phyloP scores from a whole-genome alignment of 2,113 vertebrate genomes.

The Tyto alba region DNA sequence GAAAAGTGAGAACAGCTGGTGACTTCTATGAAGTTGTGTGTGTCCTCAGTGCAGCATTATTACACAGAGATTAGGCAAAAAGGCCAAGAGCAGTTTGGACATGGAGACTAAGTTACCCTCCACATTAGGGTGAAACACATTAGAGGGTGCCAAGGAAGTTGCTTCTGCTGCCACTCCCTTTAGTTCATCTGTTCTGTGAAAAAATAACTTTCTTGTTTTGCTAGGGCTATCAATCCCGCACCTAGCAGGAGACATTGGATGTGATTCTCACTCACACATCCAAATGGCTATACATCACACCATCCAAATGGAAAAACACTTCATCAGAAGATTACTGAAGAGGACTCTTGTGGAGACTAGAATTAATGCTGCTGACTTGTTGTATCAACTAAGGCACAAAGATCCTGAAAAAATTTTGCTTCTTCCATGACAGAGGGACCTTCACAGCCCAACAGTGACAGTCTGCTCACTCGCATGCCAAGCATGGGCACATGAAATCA shows the following conservation, averaged over 20 bases:
- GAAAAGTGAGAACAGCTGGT: neutral
- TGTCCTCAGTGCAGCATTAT: neutral
- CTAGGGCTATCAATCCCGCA: neutral
- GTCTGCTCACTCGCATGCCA: neutral
- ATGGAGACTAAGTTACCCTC: neutral
- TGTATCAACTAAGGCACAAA: neutral
- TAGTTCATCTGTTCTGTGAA: neutral
- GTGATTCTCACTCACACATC: neutral
- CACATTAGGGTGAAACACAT: neutral
- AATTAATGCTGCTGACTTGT: neutral
- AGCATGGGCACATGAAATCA: neutral
- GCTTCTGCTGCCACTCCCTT: neutral
- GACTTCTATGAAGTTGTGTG: neutral
- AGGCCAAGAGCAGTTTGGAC: neutral
- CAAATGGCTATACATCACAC: neutral
- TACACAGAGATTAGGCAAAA: neutral
- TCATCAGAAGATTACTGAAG: neutral
- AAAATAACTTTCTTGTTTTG: neutral
- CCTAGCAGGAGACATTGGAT: neutral
- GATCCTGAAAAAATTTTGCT: neutral
- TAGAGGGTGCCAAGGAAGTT: neutral
- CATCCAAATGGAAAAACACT: neutral
- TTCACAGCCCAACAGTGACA: neutral
- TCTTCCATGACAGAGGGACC: neutral
- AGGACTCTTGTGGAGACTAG: neutral